Evolutionary conservation across 2,113 vertebrate genomes (phyloP).

Genomic region (Aegotheles bennettii): DNA sequence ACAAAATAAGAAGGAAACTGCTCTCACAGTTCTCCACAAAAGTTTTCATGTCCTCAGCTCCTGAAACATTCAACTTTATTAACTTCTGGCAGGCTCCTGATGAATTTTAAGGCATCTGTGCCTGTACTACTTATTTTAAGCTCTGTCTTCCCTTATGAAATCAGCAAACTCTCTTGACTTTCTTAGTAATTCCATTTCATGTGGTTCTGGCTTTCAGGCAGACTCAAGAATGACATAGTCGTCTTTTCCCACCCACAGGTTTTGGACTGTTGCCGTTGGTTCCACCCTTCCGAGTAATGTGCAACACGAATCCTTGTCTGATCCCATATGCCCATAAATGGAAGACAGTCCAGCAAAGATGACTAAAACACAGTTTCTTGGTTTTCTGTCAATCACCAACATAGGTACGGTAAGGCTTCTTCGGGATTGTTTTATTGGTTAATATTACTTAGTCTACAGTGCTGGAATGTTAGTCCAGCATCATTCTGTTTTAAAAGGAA

Average conservation of each 20-base stretch:
- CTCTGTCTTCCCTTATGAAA: conserved; percentile 25
- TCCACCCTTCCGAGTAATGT: neutral
- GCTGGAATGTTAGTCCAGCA: neutral
- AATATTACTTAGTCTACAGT: neutral
- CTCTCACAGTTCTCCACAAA: neutral
- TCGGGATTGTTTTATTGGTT: neutral
- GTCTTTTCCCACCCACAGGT: neutral
- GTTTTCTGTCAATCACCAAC: neutral
- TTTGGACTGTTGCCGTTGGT: neutral
- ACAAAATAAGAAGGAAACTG: neutral
- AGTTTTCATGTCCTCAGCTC: conserved; percentile 20
- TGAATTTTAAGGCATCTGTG: neutral
- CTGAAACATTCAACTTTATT: conserved; percentile 13
- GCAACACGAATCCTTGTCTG: neutral
- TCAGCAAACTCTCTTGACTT: neutral
- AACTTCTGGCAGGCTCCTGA: neutral
- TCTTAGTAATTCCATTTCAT: conserved; percentile 24
- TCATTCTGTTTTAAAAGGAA: neutral
- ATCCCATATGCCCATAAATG: conserved; percentile 22
- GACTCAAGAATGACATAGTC: conserved; percentile 24
- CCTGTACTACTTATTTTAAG: conserved; percentile 28
- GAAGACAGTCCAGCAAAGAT: conserved; percentile 17
- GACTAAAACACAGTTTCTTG: neutral
- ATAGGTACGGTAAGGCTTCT: neutral
- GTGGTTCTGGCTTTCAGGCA: conserved; percentile 30